Evolutionary conservation across 2,888 invertebrate species (phyloP), one percentile per base, ranked within the genome.

Genomic region (Fissipunctia ypsillon): DNA sequence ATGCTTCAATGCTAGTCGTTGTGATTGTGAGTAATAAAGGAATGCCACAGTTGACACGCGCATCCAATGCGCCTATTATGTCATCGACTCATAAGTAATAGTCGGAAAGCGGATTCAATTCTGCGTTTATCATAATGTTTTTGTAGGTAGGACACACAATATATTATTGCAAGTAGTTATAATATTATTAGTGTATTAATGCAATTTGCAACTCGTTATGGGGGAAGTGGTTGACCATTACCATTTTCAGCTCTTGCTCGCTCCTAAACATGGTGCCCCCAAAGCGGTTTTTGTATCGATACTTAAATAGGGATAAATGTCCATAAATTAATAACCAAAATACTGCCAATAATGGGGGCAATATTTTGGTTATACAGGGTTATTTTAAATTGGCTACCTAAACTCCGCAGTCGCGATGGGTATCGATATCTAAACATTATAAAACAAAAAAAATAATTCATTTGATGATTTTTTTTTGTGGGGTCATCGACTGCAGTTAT

Each of bases 1-100:
- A 54, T 57, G 60, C 43, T 54, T 54, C 73, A 61, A 67, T 57
- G 69, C 57, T 76, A 57, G 41, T 59, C 65, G 61, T 82, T 80
- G 63, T 67, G 31, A 31, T 52, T 69, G 54, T 81, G 65, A 66
- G 66, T 71, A 78, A 73, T 78, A 73, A 69, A 68, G 72, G 74
- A 81, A 82, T 82, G 73, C 63, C 70, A 69, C 76, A 68, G 76
- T 57, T 80, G 65, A 73, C 81, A 77, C 59, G 81, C 65, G 73
- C 83, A 74, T 70, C 66, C 61, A 67, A 64, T 69, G 63, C 68
- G 61, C 43, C 67, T 67, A 66, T 82, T 82, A 81, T 82, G 81
- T 81, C 77, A 82, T 73, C 70, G 48, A 54, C 67, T 67, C 60
- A 38, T 79, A 61, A 56, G 75, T 74, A 75, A 83, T 71, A 66